Percentiles rank a stretch among this genome's conserved stretches.
These are phyloP conservation scores for Chaetodon trifasciatus DNA, from an alignment of 2,797 vertebrate species.

Conservation along the genomic window DNA sequence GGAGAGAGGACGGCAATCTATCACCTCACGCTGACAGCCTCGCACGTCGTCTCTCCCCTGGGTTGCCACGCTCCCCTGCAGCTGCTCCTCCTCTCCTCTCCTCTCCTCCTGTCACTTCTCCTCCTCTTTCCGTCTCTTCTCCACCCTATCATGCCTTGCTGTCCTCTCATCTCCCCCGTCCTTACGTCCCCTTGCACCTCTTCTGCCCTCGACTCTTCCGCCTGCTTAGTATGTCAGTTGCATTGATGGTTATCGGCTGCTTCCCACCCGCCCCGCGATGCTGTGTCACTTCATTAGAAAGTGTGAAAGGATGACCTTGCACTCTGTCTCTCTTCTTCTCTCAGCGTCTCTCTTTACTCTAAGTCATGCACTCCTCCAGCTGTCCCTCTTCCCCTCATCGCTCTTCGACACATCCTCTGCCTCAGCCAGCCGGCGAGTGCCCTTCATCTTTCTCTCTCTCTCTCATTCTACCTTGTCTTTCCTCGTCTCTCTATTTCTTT, in stretches of 20 bases:
- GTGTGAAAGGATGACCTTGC: conserved; percentile 83
- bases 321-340: conserved; percentile 62
- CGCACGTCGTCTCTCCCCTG: conserved; percentile 59
- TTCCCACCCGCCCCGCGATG: conserved; percentile 48
- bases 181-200: conserved; percentile 35
- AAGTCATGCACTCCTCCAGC: conserved; percentile 66
- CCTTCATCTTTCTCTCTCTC: conserved; percentile 59
- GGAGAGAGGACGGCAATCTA: conserved; percentile 76
- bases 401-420: conserved; percentile 52
- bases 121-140: conserved; percentile 17
- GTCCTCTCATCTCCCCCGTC: conserved; percentile 40
- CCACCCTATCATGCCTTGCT: conserved; percentile 15
- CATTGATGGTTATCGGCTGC: conserved; percentile 71
- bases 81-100: conserved; percentile 60
- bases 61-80: conserved; percentile 63
- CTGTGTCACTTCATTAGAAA: conserved; percentile 83
- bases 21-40: conserved; percentile 75
- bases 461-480: conserved; percentile 54
- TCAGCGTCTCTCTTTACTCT: conserved; percentile 51
- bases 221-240: conserved; percentile 51
- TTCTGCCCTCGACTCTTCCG: conserved; percentile 31
- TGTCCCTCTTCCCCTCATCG: conserved; percentile 70
- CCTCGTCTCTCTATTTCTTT: conserved; percentile 64
- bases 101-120: conserved; percentile 26
- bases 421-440: conserved; percentile 46